These are phyloP conservation scores for Dissostichus mawsoni DNA, from an alignment of 2,113 vertebrate species.

Conservation along the genomic window DNA sequence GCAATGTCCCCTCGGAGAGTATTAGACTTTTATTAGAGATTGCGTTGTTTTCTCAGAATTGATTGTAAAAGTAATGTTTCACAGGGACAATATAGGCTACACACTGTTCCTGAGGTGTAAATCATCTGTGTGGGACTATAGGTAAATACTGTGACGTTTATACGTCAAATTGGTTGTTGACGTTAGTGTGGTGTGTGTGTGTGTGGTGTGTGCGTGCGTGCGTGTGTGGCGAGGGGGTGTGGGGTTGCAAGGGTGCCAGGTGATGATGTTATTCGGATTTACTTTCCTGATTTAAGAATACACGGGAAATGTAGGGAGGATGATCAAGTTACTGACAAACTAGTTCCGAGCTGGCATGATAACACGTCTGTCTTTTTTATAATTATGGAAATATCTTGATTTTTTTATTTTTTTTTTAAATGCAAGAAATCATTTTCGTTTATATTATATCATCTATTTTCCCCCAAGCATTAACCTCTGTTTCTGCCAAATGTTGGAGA, in stretches of 20 bases:
- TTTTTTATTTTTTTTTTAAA: neutral
- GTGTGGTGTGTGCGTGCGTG: neutral
- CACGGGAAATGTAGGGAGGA: neutral
- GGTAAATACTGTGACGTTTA: constrained; percentile 59
- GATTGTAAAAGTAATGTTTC: constrained; percentile 44
- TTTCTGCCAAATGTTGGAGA: constrained; percentile 15
- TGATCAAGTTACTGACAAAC: neutral
- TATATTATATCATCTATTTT: neutral
- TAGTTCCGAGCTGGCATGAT: neutral
- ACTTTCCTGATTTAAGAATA: neutral
- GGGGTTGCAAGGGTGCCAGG: neutral
- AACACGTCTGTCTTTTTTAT: neutral
- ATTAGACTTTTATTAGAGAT: constrained; percentile 70
- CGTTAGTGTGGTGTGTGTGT: neutral
- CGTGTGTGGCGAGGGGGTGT: too few species aligned
- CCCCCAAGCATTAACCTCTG: neutral
- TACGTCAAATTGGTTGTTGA: constrained; percentile 26
- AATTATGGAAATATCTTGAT: neutral
- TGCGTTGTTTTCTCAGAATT: constrained; percentile 51
- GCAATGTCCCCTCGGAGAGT: constrained; percentile 67
- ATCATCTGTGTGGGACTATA: constrained; percentile 33
- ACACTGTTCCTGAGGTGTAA: constrained; percentile 21
- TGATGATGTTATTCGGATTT: neutral
- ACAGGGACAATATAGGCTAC: constrained; percentile 19
- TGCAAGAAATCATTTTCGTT: neutral